A percentile compares a stretch with the other conserved stretches of the same genome.
Conservation (phyloP, 2,888 invertebrate species). For the Euplexia lucipara region DNA sequence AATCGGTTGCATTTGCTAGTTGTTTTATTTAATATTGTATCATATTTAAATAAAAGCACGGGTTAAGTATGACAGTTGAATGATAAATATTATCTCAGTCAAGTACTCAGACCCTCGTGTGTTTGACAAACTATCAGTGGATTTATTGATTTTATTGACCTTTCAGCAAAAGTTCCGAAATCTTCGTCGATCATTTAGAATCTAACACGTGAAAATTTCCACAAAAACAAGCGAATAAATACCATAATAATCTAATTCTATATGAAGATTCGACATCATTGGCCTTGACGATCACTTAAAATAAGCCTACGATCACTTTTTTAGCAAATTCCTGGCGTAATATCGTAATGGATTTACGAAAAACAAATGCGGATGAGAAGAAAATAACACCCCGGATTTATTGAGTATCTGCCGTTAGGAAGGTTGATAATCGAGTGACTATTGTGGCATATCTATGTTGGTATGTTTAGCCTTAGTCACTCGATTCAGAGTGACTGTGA, state of each 20-base stretch:
- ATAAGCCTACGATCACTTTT: conserved; percentile 33
- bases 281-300: conserved; percentile 42
- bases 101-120: too few species aligned
- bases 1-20: background rate
- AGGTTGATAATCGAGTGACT: background rate
- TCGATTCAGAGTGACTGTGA: too few species aligned
- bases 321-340: conserved; percentile 26
- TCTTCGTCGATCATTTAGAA: background rate
- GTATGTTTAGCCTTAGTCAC: too few species aligned
- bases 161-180: too few species aligned
- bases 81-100: too few species aligned
- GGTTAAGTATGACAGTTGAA: background rate
- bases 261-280: conserved; percentile 31
- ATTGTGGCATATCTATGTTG: background rate
- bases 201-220: conserved; percentile 3
- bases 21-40: background rate
- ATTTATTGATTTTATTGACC: too few species aligned
- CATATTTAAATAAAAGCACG: background rate
- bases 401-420: background rate
- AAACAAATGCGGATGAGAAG: conserved; percentile 24
- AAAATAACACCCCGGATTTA: conserved; percentile 23
- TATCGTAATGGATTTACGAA: conserved; percentile 37
- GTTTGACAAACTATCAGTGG: too few species aligned
- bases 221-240: conserved; percentile 23
- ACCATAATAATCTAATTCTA: conserved; percentile 17